These are phyloP conservation scores for Saccopteryx bilineata DNA, from an alignment of 2,113 vertebrate species.

Conservation along the genomic window DNA sequence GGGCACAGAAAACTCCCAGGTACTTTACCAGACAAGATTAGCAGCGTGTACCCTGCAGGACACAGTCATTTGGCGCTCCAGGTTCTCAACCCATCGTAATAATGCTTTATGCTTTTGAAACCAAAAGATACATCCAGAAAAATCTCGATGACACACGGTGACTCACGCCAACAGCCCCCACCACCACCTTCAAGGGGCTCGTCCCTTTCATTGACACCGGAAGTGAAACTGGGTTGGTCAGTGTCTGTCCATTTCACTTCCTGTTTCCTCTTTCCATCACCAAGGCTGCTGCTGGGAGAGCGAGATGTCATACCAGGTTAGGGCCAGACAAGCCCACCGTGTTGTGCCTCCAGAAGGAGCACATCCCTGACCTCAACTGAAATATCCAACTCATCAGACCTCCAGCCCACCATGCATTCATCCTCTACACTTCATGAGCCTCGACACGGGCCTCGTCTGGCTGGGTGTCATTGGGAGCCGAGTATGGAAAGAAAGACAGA, in stretches of 20 bases:
- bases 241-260: constrained; percentile 51
- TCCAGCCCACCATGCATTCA: neutral
- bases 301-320: neutral
- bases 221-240: neutral
- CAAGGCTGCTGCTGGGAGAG: neutral
- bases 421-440: too few species aligned
- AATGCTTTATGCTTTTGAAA: constrained; percentile 18
- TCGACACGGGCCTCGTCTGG: accelerated
- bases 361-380: too few species aligned
- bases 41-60: neutral
- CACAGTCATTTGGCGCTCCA: constrained; percentile 38
- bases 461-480: accelerated
- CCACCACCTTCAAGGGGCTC: neutral
- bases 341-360: neutral
- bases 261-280: neutral
- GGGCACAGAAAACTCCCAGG: constrained; percentile 76
- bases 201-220: neutral
- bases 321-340: neutral
- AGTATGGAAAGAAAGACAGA: neutral
- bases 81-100: neutral
- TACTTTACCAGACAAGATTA: constrained; percentile 70
- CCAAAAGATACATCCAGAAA: constrained; percentile 52
- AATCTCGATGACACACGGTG: constrained; percentile 36
- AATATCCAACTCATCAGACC: too few species aligned
- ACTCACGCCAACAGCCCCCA: neutral